Conservation (phyloP, 2,888 invertebrate genomes). For the Sinotaia quadrata region DNA sequence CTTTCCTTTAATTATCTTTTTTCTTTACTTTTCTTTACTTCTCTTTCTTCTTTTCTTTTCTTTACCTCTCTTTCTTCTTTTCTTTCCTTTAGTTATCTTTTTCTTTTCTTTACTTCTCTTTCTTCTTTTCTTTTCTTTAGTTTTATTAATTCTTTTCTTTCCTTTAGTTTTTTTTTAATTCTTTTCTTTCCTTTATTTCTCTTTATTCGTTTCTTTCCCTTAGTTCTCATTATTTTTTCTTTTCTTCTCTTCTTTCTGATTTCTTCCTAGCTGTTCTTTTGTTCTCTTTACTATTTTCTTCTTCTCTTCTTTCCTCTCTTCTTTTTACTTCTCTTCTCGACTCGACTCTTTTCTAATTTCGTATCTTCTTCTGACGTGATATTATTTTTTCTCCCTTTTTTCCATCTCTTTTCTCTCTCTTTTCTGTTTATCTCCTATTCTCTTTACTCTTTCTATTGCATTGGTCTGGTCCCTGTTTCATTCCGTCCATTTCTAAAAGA, state of each 20-base stretch:
- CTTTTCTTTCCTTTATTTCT: slow-evolving; percentile 3
- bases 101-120: neutral
- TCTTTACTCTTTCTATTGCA: too few relatives aligned
- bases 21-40: neutral
- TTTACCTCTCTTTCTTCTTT: neutral
- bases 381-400: neutral
- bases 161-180: neutral
- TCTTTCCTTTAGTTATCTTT: neutral
- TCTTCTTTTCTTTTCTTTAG: neutral
- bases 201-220: neutral
- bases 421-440: too few relatives aligned
- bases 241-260: neutral
- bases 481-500: too few relatives aligned
- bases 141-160: neutral
- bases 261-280: slow-evolving; percentile 4
- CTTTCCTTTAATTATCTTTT: neutral
- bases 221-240: neutral
- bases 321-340: neutral
- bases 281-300: neutral
- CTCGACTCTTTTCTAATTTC: neutral
- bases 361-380: neutral
- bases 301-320: neutral
- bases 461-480: too few relatives aligned
- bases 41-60: neutral
- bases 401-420: neutral